phyloP scores from a whole-genome alignment of 2,113 vertebrate species.

The Hystrix cristata region DNA sequence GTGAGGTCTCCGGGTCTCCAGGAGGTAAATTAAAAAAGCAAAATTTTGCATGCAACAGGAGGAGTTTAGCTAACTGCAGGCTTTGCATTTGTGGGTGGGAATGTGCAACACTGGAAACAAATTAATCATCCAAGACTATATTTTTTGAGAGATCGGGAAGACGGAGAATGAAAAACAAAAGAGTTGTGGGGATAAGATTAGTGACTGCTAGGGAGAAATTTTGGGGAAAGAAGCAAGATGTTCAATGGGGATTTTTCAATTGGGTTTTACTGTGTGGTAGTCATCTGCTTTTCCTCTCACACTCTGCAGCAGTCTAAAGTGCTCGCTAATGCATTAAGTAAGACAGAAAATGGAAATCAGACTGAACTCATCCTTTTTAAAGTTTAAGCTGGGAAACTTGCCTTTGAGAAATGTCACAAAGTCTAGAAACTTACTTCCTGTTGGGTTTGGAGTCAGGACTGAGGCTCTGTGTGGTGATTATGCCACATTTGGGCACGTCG shows the following conservation, averaged over 20 bases:
- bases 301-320: neutral
- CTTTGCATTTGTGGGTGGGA: neutral
- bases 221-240: neutral
- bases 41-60: slow-evolving; percentile 14
- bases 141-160: neutral
- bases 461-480: neutral
- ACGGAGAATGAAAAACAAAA: neutral
- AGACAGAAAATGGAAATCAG: neutral
- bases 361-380: neutral
- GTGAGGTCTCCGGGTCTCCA: neutral
- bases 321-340: neutral
- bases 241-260: neutral
- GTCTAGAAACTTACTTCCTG: neutral
- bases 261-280: neutral
- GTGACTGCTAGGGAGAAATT: neutral
- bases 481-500: neutral
- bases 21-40: neutral
- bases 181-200: neutral
- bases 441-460: neutral
- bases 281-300: neutral
- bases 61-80: neutral
- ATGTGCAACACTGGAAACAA: neutral
- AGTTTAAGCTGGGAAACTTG: neutral
- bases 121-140: neutral
- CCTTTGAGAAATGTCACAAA: neutral